These are phyloP conservation scores for Toxonevra muliebris DNA, from an alignment of 2,888 invertebrate genomes.

Conservation along the genomic window DNA sequence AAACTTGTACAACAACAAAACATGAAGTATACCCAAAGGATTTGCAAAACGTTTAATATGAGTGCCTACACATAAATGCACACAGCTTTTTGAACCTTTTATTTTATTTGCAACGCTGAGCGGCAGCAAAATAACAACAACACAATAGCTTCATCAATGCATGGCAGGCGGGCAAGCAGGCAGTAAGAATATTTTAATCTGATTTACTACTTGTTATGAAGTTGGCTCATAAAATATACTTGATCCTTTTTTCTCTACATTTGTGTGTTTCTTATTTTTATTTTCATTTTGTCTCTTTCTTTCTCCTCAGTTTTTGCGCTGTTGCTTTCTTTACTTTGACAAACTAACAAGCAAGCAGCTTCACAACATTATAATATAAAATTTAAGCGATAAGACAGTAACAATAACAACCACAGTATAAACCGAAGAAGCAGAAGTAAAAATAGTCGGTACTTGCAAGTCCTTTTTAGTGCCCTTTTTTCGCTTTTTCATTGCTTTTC, in stretches of 20 bases:
- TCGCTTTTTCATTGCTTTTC: too few species aligned
- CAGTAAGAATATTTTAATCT: slow-evolving; percentile 46
- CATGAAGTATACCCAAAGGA: background rate
- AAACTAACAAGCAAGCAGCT: too few species aligned
- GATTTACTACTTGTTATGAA: slow-evolving; percentile 49
- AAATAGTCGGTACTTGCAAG: too few species aligned
- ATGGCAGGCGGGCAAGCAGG: slow-evolving; percentile 49
- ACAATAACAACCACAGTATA: background rate
- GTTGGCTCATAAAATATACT: slow-evolving; percentile 20
- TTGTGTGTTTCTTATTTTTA: slow-evolving; percentile 25
- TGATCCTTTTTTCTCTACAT: slow-evolving; percentile 23
- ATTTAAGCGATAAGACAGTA: too few species aligned
- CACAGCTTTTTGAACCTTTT: background rate
- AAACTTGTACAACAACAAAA: background rate
- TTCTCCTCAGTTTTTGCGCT: background rate
- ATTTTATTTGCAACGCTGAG: background rate
- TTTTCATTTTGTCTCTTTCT: slow-evolving; percentile 14
- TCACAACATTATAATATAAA: too few species aligned
- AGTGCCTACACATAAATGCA: background rate
- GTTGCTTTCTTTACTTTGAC: too few species aligned
- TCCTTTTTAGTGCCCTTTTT: too few species aligned
- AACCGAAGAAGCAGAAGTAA: too few species aligned
- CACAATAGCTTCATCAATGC: slow-evolving; percentile 43
- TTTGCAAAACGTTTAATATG: slow-evolving; percentile 3
- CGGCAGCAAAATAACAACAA: background rate